A percentile compares a stretch with the other conserved stretches of the same genome.
Conservation (phyloP, 2,888 invertebrate genomes). For the Entomobrya proxima region DNA sequence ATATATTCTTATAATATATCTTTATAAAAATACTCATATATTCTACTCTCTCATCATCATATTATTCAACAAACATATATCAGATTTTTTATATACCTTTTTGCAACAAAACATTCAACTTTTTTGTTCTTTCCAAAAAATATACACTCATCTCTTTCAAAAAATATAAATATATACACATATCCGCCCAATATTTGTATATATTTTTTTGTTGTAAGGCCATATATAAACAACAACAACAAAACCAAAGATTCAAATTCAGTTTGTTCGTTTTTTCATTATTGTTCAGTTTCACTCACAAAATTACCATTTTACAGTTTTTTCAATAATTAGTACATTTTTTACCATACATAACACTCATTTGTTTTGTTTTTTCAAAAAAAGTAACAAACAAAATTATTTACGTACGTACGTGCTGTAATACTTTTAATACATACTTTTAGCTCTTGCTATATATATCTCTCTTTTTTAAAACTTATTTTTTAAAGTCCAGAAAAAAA, state of each 20-base stretch:
- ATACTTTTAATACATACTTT: too few relatives aligned
- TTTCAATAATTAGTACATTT: constrained; percentile 4
- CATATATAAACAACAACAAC: constrained; percentile 36
- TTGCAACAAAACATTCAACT: constrained; percentile 38
- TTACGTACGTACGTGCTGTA: too few relatives aligned
- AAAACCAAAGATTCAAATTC: constrained; percentile 39
- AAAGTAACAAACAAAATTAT: too few relatives aligned
- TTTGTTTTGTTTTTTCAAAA: too few relatives aligned
- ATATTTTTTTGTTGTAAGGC: too few relatives aligned
- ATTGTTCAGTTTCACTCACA: constrained; percentile 25
- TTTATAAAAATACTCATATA: too few relatives aligned
- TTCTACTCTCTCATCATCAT: too few relatives aligned
- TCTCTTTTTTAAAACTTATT: too few relatives aligned
- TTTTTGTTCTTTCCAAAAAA: too few relatives aligned
- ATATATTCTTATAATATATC: constrained; percentile 39
- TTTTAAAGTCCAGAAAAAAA: constrained; percentile 38
- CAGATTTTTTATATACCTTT: constrained; percentile 7
- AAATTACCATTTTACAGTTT: background rate
- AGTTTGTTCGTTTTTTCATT: constrained; percentile 40
- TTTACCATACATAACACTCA: background rate
- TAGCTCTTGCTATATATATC: too few relatives aligned
- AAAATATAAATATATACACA: constrained; percentile 3
- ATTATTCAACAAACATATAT: constrained; percentile 20
- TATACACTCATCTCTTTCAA: constrained; percentile 25
- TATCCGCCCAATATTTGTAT: too few relatives aligned